phyloP scores from a whole-genome alignment of 1,140 invertebrate species.

The Bradynema listronoti region DNA sequence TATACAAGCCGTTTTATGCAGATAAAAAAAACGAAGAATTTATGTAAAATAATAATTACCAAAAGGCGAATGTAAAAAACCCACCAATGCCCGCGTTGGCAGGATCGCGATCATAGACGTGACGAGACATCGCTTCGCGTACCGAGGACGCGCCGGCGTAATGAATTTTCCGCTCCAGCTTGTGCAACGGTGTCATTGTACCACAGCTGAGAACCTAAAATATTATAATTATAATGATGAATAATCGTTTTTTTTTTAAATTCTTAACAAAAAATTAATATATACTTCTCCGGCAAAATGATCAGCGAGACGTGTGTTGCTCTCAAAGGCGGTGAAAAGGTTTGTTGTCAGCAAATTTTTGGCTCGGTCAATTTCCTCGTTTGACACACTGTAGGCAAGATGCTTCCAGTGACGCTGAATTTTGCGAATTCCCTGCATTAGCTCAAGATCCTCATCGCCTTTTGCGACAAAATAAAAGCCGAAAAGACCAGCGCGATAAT shows the following conservation, averaged over 20 bases:
- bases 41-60: slow-evolving; percentile 7
- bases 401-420: slow-evolving; percentile 39
- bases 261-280: slow-evolving; percentile 5
- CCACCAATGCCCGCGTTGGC: slow-evolving; percentile 35
- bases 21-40: too few relatives aligned
- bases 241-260: neutral
- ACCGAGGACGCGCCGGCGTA: slow-evolving; percentile 25
- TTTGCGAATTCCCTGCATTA: neutral
- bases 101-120: slow-evolving; percentile 44
- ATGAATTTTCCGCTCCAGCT: slow-evolving; percentile 35
- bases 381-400: slow-evolving; percentile 31
- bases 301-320: slow-evolving; percentile 30
- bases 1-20: too few relatives aligned
- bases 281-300: slow-evolving; percentile 34
- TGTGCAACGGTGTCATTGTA: slow-evolving; percentile 17
- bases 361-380: slow-evolving; percentile 40
- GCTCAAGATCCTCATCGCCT: slow-evolving; percentile 16
- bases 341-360: slow-evolving; percentile 32
- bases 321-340: slow-evolving; percentile 31
- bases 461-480: slow-evolving; percentile 33
- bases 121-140: slow-evolving; percentile 32
- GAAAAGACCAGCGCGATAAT: slow-evolving; percentile 60
- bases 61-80: neutral
- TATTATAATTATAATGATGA: slow-evolving; percentile 6
- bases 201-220: slow-evolving; percentile 39